Evolutionary conservation across 2,888 invertebrate species (phyloP).

Genomic region (Lasioglossum villosulum): DNA sequence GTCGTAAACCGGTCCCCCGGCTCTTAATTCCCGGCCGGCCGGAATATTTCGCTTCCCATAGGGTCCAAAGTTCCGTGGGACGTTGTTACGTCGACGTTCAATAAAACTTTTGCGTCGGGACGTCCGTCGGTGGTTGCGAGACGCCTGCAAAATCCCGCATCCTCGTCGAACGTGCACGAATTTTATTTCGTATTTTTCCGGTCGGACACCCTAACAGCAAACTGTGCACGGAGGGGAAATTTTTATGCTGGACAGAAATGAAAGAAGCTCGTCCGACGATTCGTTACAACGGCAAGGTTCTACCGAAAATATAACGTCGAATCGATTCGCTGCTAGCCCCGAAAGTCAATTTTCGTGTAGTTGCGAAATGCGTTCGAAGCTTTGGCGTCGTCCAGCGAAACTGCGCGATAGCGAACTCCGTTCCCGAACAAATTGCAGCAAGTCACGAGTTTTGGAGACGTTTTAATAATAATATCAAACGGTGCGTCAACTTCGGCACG

Average conservation of each 20-base stretch:
- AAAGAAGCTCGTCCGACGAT: neutral
- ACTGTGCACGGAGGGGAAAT: neutral
- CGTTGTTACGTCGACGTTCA: constrained; percentile 19
- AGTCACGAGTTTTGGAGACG: neutral
- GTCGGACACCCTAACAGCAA: neutral
- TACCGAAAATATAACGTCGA: neutral
- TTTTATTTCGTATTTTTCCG: neutral
- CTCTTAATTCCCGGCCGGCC: neutral
- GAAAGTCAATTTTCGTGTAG: constrained; percentile 57
- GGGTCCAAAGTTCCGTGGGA: constrained; percentile 6
- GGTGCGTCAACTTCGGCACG: neutral
- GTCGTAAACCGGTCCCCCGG: constrained; percentile 1
- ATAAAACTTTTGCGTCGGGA: neutral
- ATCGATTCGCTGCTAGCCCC: constrained; percentile 44
- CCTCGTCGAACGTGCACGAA: neutral
- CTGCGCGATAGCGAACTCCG: neutral
- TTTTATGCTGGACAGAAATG: neutral
- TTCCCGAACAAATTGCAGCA: neutral
- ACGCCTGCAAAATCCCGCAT: neutral
- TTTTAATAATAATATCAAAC: neutral
- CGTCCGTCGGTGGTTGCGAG: neutral
- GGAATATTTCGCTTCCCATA: neutral
- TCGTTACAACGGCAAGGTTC: constrained; percentile 1
- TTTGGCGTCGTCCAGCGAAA: neutral
- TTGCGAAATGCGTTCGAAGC: constrained; percentile 49